phyloP scores from a whole-genome alignment of 2,113 vertebrate species.

The Fregetta grallaria region DNA sequence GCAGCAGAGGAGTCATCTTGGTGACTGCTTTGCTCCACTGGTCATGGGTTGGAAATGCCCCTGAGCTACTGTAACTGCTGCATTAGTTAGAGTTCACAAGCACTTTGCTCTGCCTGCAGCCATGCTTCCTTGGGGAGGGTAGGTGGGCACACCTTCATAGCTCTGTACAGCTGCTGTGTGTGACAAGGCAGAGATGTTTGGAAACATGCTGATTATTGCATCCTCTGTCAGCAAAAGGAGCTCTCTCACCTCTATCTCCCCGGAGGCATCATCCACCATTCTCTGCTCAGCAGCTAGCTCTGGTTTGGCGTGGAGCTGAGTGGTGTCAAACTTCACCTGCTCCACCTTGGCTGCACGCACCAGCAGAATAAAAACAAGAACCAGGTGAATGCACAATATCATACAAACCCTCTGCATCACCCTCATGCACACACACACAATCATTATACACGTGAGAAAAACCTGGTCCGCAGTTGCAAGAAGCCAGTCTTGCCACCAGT shows the following conservation, averaged over 20 bases:
- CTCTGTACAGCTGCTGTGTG: not conserved
- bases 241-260: conserved; percentile 78
- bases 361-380: not conserved
- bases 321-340: conserved; percentile 85
- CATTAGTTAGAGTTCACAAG: not conserved
- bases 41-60: not conserved
- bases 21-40: not conserved
- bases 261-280: conserved; percentile 88
- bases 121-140: not conserved
- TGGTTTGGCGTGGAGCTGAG: conserved; percentile 83
- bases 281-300: conserved; percentile 87
- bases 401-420: not conserved
- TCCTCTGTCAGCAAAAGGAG: not conserved
- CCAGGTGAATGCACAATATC: not conserved
- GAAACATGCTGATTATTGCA: not conserved
- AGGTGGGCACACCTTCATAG: not conserved
- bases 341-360: conserved; percentile 82
- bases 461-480: fast-evolving
- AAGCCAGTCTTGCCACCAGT: not conserved
- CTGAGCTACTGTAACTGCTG: not conserved
- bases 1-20: not conserved
- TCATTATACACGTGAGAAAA: fast-evolving
- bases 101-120: not conserved
- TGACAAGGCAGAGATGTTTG: not conserved
- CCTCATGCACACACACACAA: not conserved